Percentiles rank a stretch among this genome's conserved stretches.
These are phyloP conservation scores for Philonicus albiceps DNA, from an alignment of 2,888 invertebrate species.

Conservation along the genomic window DNA sequence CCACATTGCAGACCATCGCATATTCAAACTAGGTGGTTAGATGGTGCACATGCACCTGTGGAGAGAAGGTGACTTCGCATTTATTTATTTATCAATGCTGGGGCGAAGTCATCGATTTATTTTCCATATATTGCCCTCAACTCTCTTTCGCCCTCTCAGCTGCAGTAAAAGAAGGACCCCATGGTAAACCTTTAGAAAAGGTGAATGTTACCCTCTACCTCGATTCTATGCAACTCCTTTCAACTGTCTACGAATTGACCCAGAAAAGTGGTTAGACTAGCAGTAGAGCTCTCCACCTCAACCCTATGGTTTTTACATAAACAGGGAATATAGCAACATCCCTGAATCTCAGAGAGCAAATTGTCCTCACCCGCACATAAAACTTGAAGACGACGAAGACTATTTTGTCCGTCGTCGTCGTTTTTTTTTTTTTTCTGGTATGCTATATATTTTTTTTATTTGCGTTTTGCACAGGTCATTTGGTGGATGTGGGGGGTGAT, in stretches of 20 bases:
- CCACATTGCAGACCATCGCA: neutral
- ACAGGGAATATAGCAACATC: neutral
- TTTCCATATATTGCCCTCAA: neutral
- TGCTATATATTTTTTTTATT: neutral
- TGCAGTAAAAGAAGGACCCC: neutral
- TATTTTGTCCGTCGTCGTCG: neutral
- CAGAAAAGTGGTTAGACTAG: neutral
- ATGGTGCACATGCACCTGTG: neutral
- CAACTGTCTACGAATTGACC: neutral
- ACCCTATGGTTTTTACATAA: neutral
- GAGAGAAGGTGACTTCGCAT: neutral
- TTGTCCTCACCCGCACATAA: constrained; percentile 19
- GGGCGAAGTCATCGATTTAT: constrained; percentile 13
- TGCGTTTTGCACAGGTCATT: neutral
- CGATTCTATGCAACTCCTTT: neutral
- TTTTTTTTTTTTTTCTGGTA: neutral
- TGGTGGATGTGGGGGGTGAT: constrained; percentile 5
- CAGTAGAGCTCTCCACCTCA: neutral
- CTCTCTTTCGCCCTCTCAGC: neutral
- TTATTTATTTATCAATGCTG: constrained; percentile 22
- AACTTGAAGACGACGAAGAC: neutral
- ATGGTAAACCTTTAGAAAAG: neutral
- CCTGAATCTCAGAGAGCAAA: neutral
- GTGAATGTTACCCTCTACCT: neutral
- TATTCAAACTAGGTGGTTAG: neutral